phyloP scores from a whole-genome alignment of 1,140 invertebrate species.

The Solenopsis invicta region DNA sequence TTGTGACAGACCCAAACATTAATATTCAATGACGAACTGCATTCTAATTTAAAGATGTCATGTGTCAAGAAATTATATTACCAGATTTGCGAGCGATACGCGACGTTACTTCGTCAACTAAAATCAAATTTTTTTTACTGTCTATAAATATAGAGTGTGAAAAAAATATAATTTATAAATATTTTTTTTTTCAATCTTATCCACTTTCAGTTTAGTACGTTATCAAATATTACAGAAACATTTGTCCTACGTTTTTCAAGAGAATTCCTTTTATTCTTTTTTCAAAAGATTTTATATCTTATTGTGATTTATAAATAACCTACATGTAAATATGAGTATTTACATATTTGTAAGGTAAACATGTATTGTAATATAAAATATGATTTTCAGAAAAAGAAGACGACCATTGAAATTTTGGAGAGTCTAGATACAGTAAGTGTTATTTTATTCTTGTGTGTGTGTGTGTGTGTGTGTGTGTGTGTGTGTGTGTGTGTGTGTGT shows the following conservation, averaged over 20 bases:
- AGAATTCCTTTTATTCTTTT: conserved; percentile 1
- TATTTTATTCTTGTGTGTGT: conserved; percentile 37
- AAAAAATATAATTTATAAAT: conserved; percentile 14
- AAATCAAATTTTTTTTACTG: conserved; percentile 1
- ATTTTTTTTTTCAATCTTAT: neutral
- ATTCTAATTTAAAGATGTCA: conserved; percentile 65
- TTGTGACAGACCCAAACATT: conserved; percentile 74
- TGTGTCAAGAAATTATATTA: conserved; percentile 12
- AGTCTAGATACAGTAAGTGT: conserved; percentile 89
- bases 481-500: too few species aligned
- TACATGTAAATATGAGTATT: neutral
- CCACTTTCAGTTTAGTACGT: neutral
- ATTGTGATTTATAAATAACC: neutral
- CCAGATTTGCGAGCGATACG: neutral
- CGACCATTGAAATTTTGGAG: conserved; percentile 92
- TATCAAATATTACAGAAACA: neutral
- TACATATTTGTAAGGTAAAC: neutral
- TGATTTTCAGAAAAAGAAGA: conserved; percentile 92
- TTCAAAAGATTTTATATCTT: neutral
- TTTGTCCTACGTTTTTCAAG: neutral
- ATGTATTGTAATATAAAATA: neutral
- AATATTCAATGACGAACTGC: conserved; percentile 81
- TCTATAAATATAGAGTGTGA: neutral
- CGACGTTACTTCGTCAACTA: neutral
- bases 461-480: too few species aligned